phyloP scores from a whole-genome alignment of 2,888 invertebrate genomes.

The Diarsia dahlii region DNA sequence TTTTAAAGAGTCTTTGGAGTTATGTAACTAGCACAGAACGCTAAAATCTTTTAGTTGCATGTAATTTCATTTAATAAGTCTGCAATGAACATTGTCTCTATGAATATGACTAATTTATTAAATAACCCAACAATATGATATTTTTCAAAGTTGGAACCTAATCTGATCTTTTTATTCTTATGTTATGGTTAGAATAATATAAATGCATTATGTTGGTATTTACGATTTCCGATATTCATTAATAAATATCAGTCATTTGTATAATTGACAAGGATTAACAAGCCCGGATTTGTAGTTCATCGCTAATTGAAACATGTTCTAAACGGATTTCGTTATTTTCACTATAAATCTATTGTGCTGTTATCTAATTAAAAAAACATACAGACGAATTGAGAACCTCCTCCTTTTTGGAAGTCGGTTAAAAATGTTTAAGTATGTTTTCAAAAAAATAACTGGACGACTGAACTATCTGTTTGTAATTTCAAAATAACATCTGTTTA shows the following conservation, averaged over 20 bases:
- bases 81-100: neutral
- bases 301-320: conserved; percentile 5
- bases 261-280: neutral
- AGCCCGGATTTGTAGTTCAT: too few species aligned
- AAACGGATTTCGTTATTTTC: conserved; percentile 3
- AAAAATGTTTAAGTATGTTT: neutral
- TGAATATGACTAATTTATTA: neutral
- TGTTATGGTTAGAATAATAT: neutral
- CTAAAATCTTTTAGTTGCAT: neutral
- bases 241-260: conserved; percentile 24
- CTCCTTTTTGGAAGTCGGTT: too few species aligned
- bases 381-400: too few species aligned
- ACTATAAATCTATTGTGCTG: neutral
- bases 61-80: neutral
- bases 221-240: neutral
- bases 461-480: too few species aligned
- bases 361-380: too few species aligned
- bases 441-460: neutral
- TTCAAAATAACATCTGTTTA: too few species aligned
- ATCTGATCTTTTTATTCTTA: too few species aligned
- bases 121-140: neutral
- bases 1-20: neutral
- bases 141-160: too few species aligned
- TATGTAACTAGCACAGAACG: neutral
- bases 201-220: neutral